These are phyloP conservation scores for Philopedon plagiatum DNA, from an alignment of 2,888 invertebrate species.

Conservation along the genomic window DNA sequence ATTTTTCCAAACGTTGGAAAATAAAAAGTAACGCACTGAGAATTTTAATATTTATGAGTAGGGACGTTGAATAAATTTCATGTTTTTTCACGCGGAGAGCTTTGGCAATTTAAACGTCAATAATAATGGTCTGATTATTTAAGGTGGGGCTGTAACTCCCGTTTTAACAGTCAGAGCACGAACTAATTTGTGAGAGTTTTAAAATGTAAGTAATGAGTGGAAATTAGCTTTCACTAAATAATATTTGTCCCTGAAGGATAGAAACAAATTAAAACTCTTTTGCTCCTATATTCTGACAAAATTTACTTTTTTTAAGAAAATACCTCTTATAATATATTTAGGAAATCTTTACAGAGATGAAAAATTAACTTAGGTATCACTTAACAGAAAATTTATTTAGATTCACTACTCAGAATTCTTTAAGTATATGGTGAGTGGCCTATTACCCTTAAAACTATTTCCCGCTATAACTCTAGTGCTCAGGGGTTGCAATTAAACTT, in stretches of 20 bases:
- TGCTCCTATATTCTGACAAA: no score
- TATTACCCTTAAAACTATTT: no score
- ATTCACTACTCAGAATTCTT: no score
- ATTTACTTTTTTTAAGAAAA: no score
- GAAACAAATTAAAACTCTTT: no score
- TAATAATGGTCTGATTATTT: conserved; percentile 10
- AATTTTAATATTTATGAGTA: conserved; percentile 17
- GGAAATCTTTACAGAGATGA: no score
- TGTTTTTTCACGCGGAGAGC: not conserved
- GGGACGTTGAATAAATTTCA: conserved; percentile 3
- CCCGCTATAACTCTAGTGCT: conserved; percentile 41
- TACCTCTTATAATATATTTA: no score
- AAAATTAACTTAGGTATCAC: no score
- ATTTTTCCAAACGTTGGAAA: not conserved
- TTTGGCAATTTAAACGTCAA: not conserved
- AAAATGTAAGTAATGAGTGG: not conserved
- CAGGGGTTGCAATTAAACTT: conserved; percentile 36
- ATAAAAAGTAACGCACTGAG: conserved; percentile 6
- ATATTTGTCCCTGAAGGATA: no score
- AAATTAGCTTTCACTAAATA: no score
- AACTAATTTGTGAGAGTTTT: not conserved
- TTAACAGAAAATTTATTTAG: no score
- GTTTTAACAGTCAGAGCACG: not conserved
- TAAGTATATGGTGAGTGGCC: no score
- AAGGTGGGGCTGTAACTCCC: not conserved